A percentile compares a stretch with the other conserved stretches of the same genome.
These are phyloP conservation scores for Caenorhabditis sp. DNA, from an alignment of 2,888 invertebrate species.

Conservation along the genomic window DNA sequence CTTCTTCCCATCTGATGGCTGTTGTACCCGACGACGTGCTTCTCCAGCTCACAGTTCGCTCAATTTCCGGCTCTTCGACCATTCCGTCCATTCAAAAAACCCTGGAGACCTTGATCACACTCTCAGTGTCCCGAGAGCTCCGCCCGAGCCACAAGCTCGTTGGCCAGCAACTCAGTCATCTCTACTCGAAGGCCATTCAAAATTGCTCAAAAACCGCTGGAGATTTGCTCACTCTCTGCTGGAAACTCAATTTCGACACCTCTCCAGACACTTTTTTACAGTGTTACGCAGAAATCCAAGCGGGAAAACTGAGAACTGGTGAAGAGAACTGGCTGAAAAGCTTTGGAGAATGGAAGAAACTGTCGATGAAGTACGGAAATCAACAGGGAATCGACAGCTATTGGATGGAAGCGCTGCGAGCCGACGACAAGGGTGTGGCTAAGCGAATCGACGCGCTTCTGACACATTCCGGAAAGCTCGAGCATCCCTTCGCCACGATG, in stretches of 20 bases:
- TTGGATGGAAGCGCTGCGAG: constrained; percentile 34
- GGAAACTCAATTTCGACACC: constrained; percentile 22
- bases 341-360: constrained; percentile 40
- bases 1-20: constrained; percentile 12
- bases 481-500: constrained; percentile 58
- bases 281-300: constrained; percentile 7
- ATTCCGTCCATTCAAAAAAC: not conserved
- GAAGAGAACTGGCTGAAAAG: constrained; percentile 22
- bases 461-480: constrained; percentile 34
- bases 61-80: not conserved
- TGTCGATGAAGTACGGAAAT: constrained; percentile 43
- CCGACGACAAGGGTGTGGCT: not conserved
- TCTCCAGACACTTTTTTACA: constrained; percentile 39
- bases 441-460: constrained; percentile 34
- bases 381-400: constrained; percentile 40
- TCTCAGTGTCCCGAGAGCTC: constrained; percentile 10
- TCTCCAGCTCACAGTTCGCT: constrained; percentile 8
- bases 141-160: constrained; percentile 17
- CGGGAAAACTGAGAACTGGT: too few species aligned
- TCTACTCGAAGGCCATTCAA: constrained; percentile 23
- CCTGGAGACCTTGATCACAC: not conserved
- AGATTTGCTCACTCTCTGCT: constrained; percentile 15
- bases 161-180: not conserved
- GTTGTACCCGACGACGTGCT: constrained; percentile 38
- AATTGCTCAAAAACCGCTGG: constrained; percentile 4